Conservation (phyloP, 2,888 invertebrate species). For the Metopia argyrocephala region DNA sequence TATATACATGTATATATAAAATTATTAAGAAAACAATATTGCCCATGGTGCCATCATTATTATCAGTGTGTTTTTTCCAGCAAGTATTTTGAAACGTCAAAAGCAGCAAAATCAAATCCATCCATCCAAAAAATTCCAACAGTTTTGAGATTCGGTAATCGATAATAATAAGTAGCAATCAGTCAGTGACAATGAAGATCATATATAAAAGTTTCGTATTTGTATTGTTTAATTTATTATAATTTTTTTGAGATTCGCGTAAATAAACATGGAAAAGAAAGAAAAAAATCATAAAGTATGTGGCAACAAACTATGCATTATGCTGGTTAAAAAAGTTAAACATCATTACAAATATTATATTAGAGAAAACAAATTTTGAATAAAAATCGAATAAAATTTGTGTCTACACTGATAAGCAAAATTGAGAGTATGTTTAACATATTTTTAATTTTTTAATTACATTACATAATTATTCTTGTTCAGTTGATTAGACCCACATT, state of each 20-base stretch:
- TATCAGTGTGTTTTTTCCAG: neutral
- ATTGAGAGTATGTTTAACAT: no score
- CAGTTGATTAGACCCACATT: no score
- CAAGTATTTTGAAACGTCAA: neutral
- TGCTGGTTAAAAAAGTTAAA: slow-evolving; percentile 53
- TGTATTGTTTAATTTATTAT: slow-evolving; percentile 54
- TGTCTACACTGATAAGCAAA: no score
- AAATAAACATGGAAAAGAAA: slow-evolving; percentile 72
- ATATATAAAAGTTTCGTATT: slow-evolving; percentile 41
- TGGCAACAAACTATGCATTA: slow-evolving; percentile 65
- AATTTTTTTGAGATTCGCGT: slow-evolving; percentile 66
- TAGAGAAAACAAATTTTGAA: slow-evolving; percentile 38
- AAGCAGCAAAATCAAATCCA: neutral
- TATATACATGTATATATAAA: no score
- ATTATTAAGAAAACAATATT: neutral
- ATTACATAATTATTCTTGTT: no score
- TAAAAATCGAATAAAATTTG: slow-evolving; percentile 44
- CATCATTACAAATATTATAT: slow-evolving; percentile 45
- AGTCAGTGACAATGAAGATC: neutral
- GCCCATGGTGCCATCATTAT: neutral
- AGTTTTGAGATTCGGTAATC: neutral
- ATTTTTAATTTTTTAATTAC: no score
- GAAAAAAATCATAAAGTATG: slow-evolving; percentile 71
- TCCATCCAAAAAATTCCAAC: neutral
- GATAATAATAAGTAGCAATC: neutral